Percentiles rank a stretch among this genome's conserved stretches.
Conservation (phyloP, 2,113 vertebrate genomes). For the Chroicocephalus ridibundus region DNA sequence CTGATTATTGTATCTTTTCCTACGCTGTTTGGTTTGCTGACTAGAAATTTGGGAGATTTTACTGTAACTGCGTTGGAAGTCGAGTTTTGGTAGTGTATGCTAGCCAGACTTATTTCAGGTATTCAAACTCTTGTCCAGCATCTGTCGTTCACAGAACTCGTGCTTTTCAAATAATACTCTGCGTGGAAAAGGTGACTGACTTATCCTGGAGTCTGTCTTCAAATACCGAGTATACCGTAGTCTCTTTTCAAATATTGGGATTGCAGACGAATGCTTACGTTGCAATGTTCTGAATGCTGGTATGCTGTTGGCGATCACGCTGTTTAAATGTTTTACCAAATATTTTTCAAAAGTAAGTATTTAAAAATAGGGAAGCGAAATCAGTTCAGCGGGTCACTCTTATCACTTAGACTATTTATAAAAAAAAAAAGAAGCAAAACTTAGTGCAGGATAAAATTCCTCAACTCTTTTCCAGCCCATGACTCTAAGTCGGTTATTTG, state of each 20-base stretch:
- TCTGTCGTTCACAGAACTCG: neutral
- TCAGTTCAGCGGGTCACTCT: neutral
- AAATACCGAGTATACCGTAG: neutral
- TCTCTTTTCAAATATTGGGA: too few species aligned
- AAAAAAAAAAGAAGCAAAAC: neutral
- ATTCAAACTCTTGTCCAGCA: neutral
- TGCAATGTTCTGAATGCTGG: neutral
- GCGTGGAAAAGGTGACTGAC: neutral
- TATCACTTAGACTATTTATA: neutral
- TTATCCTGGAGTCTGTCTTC: neutral
- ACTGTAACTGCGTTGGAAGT: neutral
- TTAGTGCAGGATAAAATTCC: neutral
- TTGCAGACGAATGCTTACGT: neutral
- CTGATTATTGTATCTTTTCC: neutral
- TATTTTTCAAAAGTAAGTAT: neutral
- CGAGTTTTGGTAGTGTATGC: neutral
- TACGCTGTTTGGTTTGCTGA: neutral
- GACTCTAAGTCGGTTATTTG: neutral
- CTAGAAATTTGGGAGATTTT: neutral
- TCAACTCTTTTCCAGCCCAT: neutral
- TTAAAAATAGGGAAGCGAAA: neutral
- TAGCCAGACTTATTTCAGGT: neutral
- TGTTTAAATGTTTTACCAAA: neutral
- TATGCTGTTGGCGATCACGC: rapidly evolving
- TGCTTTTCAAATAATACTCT: neutral